A percentile compares a stretch with the other conserved stretches of the same genome.
Evolutionary conservation across 2,113 vertebrate species (phyloP).

Genomic region (Megaleporinus macrocephalus): DNA sequence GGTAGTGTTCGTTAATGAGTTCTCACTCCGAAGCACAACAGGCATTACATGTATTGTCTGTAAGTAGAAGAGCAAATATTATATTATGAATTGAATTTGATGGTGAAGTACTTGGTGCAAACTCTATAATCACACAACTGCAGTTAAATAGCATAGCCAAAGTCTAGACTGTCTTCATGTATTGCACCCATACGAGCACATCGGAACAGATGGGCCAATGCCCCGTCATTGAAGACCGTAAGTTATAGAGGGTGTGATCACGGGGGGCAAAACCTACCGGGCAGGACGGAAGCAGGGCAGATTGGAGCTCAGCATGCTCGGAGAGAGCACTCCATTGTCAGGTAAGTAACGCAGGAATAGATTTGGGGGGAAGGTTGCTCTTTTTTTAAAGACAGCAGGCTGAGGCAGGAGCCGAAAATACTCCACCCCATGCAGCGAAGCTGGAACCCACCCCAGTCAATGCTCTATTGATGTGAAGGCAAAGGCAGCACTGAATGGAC

Average conservation of each 20-base stretch:
- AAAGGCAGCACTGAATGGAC: conserved; percentile 25
- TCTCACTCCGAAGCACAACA: too few species aligned
- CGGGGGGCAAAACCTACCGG: conserved; percentile 56
- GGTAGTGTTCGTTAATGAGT: too few species aligned
- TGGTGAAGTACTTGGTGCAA: too few species aligned
- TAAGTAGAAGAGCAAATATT: too few species aligned
- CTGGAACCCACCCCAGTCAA: conserved; percentile 42
- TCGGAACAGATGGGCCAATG: background rate
- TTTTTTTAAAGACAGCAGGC: conserved; percentile 55
- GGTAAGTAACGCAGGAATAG: conserved; percentile 55
- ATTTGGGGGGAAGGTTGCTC: conserved; percentile 45
- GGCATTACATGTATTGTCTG: too few species aligned
- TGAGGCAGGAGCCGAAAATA: conserved; percentile 67
- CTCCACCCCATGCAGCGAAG: conserved; percentile 43
- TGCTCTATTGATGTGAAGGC: conserved; percentile 35
- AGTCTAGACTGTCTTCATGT: background rate
- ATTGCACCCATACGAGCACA: background rate
- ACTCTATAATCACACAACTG: too few species aligned
- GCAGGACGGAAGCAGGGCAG: conserved; percentile 71
- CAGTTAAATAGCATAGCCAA: too few species aligned
- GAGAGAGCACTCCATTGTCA: conserved; percentile 62
- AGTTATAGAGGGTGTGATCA: conserved; percentile 19
- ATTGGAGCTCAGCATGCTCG: conserved; percentile 74
- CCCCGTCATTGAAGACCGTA: conserved; percentile 17
- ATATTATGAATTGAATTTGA: too few species aligned